Base-by-base conservation (phyloP, 2,797 vertebrate species). In the Chelon labrosus region DNA sequence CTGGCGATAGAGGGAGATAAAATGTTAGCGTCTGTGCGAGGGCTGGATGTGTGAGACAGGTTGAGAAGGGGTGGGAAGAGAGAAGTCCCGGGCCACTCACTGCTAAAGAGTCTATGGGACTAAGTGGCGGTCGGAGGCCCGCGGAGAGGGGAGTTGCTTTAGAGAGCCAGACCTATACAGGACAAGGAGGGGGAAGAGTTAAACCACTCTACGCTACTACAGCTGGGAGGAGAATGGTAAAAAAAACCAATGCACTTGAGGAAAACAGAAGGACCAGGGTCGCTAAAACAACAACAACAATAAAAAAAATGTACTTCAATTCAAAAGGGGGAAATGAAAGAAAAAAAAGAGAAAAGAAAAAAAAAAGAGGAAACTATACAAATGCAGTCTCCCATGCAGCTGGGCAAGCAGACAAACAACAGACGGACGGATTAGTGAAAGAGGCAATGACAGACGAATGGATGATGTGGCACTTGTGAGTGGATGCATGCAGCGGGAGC, bases 401-500 rank as follows among this genome's bases (percentile, higher is more conserved):
- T 49, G 46, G 57, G 71, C 61, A 77, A 73, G 64, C 65, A 79
- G 71, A 77, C 72, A 65, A 35, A 74, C 71, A 80, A 69, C n/a
- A 68, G 70, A 75, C 20, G 56, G 25, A 53, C 55, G 56, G 52
- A 67, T 87, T 76, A 86, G 69, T 79, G 46, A 76, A 57, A 70
- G 61, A 80, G 52, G 51, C 52, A 42, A 27, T 51, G 57, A 46
- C 27, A 58, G 73, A 81, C 62, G 75, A 54, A 44, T 25, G 60
- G 59, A 42, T 8, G 27, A 49, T 27, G 39, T 41, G 67, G 38
- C 52, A 61, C 46, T 53, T 55, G 51, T 49, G 64, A 76, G 60
- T 50, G 69, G 80, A 67, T 56, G 82, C 88, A 90, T 93, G 92
- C 90, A 84, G 59, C 3, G 73, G 65, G 56, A 70, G 78, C 42